phyloP scores from a whole-genome alignment of 2,113 vertebrate genomes.

The Plecturocebus donacophilus region DNA sequence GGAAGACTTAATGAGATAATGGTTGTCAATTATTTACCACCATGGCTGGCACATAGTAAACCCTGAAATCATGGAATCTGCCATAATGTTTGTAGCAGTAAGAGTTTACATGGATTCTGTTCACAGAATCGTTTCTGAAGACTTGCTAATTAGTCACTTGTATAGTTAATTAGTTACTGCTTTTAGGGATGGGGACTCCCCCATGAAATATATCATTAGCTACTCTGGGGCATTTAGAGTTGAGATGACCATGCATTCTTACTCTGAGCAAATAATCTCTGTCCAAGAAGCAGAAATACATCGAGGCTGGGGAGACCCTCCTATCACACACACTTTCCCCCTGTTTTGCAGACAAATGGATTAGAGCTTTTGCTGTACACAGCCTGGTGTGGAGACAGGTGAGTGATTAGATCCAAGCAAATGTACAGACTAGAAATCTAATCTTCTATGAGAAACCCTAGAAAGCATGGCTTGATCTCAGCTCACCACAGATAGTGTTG shows the following conservation, averaged over 20 bases:
- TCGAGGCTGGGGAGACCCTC: too few relatives aligned
- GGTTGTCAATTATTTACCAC: too few relatives aligned
- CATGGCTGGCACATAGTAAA: accelerated
- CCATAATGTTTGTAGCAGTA: accelerated
- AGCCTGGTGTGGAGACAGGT: not conserved
- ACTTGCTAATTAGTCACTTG: not conserved
- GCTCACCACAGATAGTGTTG: not conserved
- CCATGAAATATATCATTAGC: not conserved
- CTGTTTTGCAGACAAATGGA: too few relatives aligned
- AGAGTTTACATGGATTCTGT: not conserved
- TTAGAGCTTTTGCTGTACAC: accelerated
- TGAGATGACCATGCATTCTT: accelerated
- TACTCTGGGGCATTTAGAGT: not conserved
- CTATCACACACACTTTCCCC: accelerated
- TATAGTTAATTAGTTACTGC: not conserved
- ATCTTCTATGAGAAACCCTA: not conserved
- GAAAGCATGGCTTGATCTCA: not conserved
- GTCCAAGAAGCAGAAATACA: not conserved
- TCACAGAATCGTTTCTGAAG: not conserved
- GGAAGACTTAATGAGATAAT: not conserved
- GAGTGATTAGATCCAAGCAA: not conserved
- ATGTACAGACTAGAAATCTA: not conserved
- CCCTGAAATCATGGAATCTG: not conserved
- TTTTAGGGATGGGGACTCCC: not conserved
- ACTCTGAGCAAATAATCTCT: not conserved